These are phyloP conservation scores for Lepus oiostolus DNA, from an alignment of 2,797 vertebrate genomes.

Conservation along the genomic window DNA sequence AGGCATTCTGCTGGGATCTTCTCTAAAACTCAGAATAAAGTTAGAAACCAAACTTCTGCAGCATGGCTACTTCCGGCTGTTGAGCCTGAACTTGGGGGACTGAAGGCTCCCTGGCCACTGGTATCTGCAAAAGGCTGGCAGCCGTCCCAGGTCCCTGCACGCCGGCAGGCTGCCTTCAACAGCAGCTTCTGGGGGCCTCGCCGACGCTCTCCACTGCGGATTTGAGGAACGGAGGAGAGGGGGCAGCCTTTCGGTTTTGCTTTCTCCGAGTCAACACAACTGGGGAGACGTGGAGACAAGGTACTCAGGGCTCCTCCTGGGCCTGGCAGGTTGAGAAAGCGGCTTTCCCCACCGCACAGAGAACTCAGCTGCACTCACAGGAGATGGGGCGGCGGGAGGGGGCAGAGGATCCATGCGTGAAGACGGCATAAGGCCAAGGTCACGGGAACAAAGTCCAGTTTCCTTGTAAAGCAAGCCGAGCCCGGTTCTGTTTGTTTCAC, in stretches of 20 bases:
- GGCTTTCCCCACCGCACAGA: slow-evolving; percentile 68
- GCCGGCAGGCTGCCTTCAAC: neutral
- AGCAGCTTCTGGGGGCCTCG: neutral
- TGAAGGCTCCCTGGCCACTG: neutral
- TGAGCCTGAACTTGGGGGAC: neutral
- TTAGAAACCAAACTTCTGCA: slow-evolving; percentile 13
- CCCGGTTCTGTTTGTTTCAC: slow-evolving; percentile 83
- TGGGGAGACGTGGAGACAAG: slow-evolving; percentile 77
- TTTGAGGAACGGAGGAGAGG: neutral
- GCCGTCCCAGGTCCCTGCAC: neutral
- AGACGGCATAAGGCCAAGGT: slow-evolving; percentile 11
- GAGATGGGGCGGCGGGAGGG: neutral
- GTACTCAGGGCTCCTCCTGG: slow-evolving; percentile 82
- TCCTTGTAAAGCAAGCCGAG: slow-evolving; percentile 82
- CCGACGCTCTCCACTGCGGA: slow-evolving; percentile 53
- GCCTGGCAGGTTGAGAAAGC: slow-evolving; percentile 72
- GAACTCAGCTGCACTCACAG: slow-evolving; percentile 73
- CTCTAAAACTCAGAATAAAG: neutral
- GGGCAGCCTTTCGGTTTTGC: neutral
- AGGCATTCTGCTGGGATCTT: neutral
- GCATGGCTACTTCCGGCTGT: neutral
- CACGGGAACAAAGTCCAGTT: slow-evolving; percentile 80
- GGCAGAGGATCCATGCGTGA: neutral
- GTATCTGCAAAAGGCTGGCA: neutral
- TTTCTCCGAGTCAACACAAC: slow-evolving; percentile 35